Evolutionary conservation across 2,888 invertebrate genomes (phyloP).

Genomic region (Molorchus minor): DNA sequence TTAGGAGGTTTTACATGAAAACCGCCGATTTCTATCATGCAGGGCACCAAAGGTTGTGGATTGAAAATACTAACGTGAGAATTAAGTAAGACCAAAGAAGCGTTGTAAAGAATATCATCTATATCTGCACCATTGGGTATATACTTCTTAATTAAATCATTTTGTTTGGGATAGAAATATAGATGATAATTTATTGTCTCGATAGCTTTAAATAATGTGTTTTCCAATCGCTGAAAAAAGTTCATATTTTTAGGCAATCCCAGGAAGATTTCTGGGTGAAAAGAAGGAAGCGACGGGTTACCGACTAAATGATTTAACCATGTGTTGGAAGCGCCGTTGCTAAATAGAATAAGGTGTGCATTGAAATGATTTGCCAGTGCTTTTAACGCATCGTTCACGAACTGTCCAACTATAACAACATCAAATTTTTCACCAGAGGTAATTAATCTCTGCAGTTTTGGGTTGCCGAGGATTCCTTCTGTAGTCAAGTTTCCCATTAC

Average conservation of each 20-base stretch:
- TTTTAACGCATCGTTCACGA: constrained; percentile 62
- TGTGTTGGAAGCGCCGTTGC: constrained; percentile 60
- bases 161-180: constrained; percentile 57
- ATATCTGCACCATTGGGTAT: constrained; percentile 43
- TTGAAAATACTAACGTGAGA: constrained; percentile 65
- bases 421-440: constrained; percentile 57
- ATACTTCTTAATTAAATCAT: constrained; percentile 17
- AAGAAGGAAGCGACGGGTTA: constrained; percentile 63
- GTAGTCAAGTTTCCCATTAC: not conserved
- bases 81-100: constrained; percentile 51
- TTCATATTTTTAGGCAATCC: constrained; percentile 33
- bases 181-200: not conserved
- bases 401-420: constrained; percentile 60
- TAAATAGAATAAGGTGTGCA: constrained; percentile 55
- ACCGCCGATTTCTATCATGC: constrained; percentile 69
- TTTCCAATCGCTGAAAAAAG: constrained; percentile 34
- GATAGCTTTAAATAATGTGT: constrained; percentile 44
- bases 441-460: constrained; percentile 53
- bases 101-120: constrained; percentile 46
- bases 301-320: constrained; percentile 65
- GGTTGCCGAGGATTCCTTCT: constrained; percentile 52
- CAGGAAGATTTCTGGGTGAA: constrained; percentile 63
- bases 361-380: constrained; percentile 57
- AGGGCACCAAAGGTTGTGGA: constrained; percentile 65
- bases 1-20: constrained; percentile 58